These are phyloP conservation scores for Campoplex nolae DNA, from an alignment of 2,888 invertebrate genomes.

Conservation along the genomic window DNA sequence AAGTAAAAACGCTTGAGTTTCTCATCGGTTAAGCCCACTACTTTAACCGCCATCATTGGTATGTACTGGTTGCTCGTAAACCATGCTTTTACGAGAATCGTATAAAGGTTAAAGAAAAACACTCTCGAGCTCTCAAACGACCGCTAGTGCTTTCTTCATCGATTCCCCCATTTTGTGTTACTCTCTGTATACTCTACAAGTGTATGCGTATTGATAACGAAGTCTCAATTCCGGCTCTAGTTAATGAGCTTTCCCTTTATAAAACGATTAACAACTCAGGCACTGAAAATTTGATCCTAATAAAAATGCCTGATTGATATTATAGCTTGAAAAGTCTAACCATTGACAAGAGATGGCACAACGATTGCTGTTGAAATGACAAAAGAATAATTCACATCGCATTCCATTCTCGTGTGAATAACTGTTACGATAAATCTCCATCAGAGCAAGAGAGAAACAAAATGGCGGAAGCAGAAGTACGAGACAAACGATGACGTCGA, in stretches of 20 bases:
- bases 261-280: background rate
- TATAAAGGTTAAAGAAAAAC: slow-evolving; percentile 76
- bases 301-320: background rate
- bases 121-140: slow-evolving; percentile 43
- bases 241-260: background rate
- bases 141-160: slow-evolving; percentile 15
- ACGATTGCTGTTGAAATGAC: no score
- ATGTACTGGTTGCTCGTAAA: slow-evolving; percentile 76
- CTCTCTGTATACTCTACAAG: background rate
- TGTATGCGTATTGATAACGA: background rate
- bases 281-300: background rate
- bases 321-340: background rate
- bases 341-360: background rate
- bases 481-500: background rate
- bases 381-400: no score
- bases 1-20: slow-evolving; percentile 49
- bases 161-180: slow-evolving; percentile 43
- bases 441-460: no score
- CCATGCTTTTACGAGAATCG: slow-evolving; percentile 77
- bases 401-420: no score
- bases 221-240: background rate
- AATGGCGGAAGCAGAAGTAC: background rate
- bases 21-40: slow-evolving; percentile 21
- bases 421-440: no score
- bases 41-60: slow-evolving; percentile 41